Percentiles rank a stretch among this genome's conserved stretches.
Conservation (phyloP, 2,797 vertebrate genomes). For the Pteropus rufus region DNA sequence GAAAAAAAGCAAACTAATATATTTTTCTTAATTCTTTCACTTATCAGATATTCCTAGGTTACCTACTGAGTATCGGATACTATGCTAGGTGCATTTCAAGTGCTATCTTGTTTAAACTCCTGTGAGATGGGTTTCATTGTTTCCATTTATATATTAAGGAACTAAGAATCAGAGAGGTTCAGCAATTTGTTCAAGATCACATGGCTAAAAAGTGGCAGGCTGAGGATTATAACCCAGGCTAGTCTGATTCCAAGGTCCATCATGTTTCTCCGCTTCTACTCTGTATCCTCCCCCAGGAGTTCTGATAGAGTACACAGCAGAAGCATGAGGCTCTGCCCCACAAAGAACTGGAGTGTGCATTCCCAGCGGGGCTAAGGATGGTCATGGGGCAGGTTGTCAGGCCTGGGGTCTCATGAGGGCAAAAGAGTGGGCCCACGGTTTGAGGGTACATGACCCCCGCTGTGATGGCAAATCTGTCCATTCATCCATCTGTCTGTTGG, state of each 20-base stretch:
- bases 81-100: neutral
- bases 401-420: neutral
- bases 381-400: neutral
- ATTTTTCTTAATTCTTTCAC: neutral
- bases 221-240: neutral
- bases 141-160: neutral
- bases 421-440: neutral
- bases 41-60: neutral
- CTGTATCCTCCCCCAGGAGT: neutral
- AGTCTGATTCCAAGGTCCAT: neutral
- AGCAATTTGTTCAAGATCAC: neutral
- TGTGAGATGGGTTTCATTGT: neutral
- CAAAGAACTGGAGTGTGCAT: neutral
- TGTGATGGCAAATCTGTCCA: neutral
- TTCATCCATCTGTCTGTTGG: too few species aligned
- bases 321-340: neutral
- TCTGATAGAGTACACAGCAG: neutral
- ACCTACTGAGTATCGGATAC: neutral
- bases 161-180: neutral
- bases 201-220: neutral
- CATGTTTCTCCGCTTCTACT: neutral
- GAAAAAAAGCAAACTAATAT: neutral
- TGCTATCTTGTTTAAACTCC: neutral
- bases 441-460: neutral
- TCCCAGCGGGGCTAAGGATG: neutral